Evolutionary conservation across 2,888 invertebrate species (phyloP).

Genomic region (Argynnis bischoffii): DNA sequence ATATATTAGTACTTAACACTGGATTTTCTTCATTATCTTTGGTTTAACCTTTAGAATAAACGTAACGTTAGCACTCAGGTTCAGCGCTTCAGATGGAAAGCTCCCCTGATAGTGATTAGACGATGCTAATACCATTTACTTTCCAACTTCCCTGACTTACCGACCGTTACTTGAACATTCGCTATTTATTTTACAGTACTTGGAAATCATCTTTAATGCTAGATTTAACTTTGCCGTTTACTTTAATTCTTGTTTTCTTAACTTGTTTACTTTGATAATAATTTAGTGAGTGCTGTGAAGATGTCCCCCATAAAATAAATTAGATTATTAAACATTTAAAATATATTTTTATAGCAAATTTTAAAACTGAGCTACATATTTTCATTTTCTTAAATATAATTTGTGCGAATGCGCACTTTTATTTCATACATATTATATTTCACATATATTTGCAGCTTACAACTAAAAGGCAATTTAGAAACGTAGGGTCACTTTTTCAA

Average conservation of each 20-base stretch:
- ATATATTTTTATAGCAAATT: too few species aligned
- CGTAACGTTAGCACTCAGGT: constrained; percentile 32
- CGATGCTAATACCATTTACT: constrained; percentile 81
- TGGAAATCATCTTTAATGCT: constrained; percentile 65
- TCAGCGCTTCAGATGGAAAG: constrained; percentile 49
- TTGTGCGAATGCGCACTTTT: too few species aligned
- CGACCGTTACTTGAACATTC: constrained; percentile 72
- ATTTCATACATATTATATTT: constrained; percentile 37
- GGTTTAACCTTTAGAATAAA: constrained; percentile 13
- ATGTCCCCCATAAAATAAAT: too few species aligned
- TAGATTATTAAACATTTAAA: too few species aligned
- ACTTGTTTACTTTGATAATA: constrained; percentile 6
- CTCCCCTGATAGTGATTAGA: constrained; percentile 80
- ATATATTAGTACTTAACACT: background rate
- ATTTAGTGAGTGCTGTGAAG: background rate
- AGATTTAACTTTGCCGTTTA: constrained; percentile 50
- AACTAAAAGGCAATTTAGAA: constrained; percentile 28
- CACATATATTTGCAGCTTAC: constrained; percentile 53
- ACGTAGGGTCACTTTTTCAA: constrained; percentile 40
- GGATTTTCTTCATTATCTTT: background rate
- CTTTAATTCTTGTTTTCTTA: constrained; percentile 25
- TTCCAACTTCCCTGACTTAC: constrained; percentile 77
- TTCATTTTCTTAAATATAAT: too few species aligned
- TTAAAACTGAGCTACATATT: too few species aligned
- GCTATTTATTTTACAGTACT: constrained; percentile 73